Conservation (phyloP, 1,140 invertebrate genomes). For the Ctenoplectra terminalis region DNA sequence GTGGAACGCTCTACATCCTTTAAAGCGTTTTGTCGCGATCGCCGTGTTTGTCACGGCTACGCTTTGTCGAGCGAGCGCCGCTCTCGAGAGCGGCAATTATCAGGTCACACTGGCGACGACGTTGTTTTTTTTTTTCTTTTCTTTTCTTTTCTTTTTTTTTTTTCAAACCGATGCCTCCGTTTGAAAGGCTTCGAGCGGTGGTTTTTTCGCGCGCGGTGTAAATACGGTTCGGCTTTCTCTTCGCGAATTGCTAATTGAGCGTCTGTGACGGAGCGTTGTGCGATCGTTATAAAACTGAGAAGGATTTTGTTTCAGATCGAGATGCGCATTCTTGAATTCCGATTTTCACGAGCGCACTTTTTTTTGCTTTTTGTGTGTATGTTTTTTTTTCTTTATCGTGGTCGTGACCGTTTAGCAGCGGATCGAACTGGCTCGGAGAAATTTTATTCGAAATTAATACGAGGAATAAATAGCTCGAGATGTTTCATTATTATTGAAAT, state of each 20-base stretch:
- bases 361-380: too few relatives aligned
- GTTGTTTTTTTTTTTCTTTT: too few relatives aligned
- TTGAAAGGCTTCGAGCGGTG: background rate
- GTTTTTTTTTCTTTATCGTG: too few relatives aligned
- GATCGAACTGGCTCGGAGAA: too few relatives aligned
- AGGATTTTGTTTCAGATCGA: too few relatives aligned
- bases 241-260: background rate
- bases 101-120: background rate
- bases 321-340: too few relatives aligned
- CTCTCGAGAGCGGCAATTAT: background rate
- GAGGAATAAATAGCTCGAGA: too few relatives aligned
- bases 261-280: background rate
- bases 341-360: too few relatives aligned
- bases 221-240: background rate
- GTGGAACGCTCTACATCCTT: slow-evolving; percentile 8
- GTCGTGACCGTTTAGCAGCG: too few relatives aligned
- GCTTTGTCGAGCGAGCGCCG: background rate
- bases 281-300: background rate
- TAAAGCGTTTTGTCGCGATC: slow-evolving; percentile 24
- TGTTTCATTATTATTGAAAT: too few relatives aligned
- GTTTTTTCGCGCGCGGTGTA: background rate
- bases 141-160: too few relatives aligned
- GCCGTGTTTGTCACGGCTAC: slow-evolving; percentile 23
- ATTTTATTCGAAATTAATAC: too few relatives aligned
- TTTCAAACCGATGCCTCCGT: background rate